A percentile compares a stretch with the other conserved stretches of the same genome.
These are phyloP conservation scores for Bombus confusus DNA, from an alignment of 1,140 invertebrate species.

Conservation along the genomic window DNA sequence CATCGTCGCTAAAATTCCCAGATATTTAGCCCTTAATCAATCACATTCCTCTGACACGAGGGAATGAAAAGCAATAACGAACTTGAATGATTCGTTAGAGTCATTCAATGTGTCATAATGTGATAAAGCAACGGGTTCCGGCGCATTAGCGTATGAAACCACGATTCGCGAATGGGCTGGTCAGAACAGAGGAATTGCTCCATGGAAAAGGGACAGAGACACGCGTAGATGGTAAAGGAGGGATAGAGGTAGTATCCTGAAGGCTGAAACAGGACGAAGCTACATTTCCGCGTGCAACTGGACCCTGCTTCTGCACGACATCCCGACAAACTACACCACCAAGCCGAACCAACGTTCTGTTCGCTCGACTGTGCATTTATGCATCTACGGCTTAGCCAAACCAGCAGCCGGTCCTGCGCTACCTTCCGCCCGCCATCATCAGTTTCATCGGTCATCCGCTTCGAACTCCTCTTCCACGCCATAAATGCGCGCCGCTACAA, in stretches of 20 bases:
- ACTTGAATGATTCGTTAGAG: background rate
- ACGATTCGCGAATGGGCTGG: background rate
- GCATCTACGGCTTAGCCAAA: slow-evolving; percentile 34
- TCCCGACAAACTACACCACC: slow-evolving; percentile 63
- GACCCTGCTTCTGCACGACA: slow-evolving; percentile 57
- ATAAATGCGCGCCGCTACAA: slow-evolving; percentile 52
- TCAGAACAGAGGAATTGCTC: background rate
- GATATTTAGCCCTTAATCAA: background rate
- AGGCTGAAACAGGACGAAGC: slow-evolving; percentile 51
- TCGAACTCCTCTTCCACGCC: slow-evolving; percentile 61
- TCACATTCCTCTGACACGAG: too few relatives aligned
- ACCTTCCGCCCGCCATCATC: slow-evolving; percentile 46
- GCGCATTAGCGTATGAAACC: slow-evolving; percentile 39
- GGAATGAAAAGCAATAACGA: background rate
- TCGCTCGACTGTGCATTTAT: slow-evolving; percentile 66
- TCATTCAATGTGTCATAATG: slow-evolving; percentile 1
- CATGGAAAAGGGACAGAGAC: background rate
- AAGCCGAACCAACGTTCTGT: slow-evolving; percentile 54
- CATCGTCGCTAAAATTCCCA: background rate
- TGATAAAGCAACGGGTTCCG: slow-evolving; percentile 15
- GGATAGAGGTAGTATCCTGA: slow-evolving; percentile 12
- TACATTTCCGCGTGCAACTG: slow-evolving; percentile 59
- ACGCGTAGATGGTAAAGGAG: too few relatives aligned
- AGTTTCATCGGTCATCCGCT: slow-evolving; percentile 58
- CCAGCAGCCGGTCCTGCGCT: slow-evolving; percentile 27